Base-by-base conservation (phyloP, 2,888 invertebrate genomes). In the Cheilosia pagana region DNA sequence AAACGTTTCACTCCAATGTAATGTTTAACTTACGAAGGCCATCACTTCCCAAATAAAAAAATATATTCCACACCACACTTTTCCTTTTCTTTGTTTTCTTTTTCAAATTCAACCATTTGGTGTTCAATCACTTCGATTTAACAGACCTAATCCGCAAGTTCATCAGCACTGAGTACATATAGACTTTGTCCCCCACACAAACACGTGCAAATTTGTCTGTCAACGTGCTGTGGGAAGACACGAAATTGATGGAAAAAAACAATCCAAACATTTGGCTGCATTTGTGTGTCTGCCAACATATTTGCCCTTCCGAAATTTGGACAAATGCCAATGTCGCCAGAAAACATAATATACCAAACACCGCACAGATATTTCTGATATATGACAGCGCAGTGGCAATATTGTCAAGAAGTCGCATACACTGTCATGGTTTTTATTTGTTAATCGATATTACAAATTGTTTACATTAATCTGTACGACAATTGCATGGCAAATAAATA, bases 251-350 rank as follows among this genome's bases (percentile, higher is more conserved):
- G 19, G 48, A 21, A 8, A 59, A 39, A 39, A 45, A 62, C 21
- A 31, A 45, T 55, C 23, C 41, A 12, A 31, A 25, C 43, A 72
- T 75, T 57, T 75, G 67, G 50, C 50, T 65, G 57, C 65, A 67
- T 39, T 75, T 59, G 59, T 59, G 21, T 31, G 48, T 39, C 52
- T 76, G 76, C 81, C 76, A 81, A 81, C 43, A 53, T 59, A 45
- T 76, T 76, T 76, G 76, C 59, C 81, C 70, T 81, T 76, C 76
- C 10, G 52, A 81, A 53, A 65, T 43, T 76, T 81, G 81, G 76
- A 45, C 43, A 57, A 23, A 43, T 60, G 81, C 81, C 81, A 81
- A 65, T 59, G 52, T 45, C 55, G 74, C 35, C 55, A 31, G 43
- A 2, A 19, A 75, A 12, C 25, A 52, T 28, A 21, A 50, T 28